A percentile compares a stretch with the other conserved stretches of the same genome.
These are phyloP conservation scores for Numenius phaeopus DNA, from an alignment of 2,797 vertebrate genomes.

Conservation along the genomic window DNA sequence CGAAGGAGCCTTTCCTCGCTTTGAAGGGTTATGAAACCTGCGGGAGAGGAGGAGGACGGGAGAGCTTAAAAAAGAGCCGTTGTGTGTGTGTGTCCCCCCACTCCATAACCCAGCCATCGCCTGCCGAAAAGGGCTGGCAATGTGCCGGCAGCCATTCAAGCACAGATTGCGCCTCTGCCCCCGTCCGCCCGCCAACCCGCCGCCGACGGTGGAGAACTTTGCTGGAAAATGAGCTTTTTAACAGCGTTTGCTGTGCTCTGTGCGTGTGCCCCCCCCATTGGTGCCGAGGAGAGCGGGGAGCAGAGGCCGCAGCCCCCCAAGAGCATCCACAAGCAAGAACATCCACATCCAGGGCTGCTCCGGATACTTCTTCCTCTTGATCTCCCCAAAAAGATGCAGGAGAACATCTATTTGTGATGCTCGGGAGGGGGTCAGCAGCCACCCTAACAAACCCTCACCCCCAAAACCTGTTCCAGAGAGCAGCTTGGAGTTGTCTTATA, in stretches of 20 bases:
- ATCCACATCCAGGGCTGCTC: not conserved
- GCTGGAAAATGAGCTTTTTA: not conserved
- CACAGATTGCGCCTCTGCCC: constrained; percentile 65
- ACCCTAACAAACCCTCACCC: not conserved
- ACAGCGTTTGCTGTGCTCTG: not conserved
- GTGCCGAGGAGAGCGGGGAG: fast-evolving
- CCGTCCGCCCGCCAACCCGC: constrained; percentile 10
- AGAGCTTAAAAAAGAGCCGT: constrained; percentile 67
- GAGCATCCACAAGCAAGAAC: not conserved
- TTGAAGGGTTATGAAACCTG: constrained; percentile 63
- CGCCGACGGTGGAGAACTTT: not conserved
- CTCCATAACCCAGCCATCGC: not conserved
- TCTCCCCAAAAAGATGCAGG: fast-evolving
- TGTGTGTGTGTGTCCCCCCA: not conserved
- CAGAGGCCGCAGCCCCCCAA: fast-evolving
- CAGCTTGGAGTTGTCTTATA: not conserved
- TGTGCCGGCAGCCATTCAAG: not conserved
- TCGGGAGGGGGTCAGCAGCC: not conserved
- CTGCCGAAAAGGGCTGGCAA: constrained; percentile 62
- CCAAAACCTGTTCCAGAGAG: not conserved
- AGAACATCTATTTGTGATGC: fast-evolving
- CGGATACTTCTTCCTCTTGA: fast-evolving
- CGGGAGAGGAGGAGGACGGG: constrained; percentile 57
- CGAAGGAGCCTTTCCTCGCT: not conserved
- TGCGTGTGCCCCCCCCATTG: not conserved